Evolutionary conservation across 2,888 invertebrate genomes (phyloP), one percentile per base, ranked within the genome.

Genomic region (Drosophila algonquin): DNA sequence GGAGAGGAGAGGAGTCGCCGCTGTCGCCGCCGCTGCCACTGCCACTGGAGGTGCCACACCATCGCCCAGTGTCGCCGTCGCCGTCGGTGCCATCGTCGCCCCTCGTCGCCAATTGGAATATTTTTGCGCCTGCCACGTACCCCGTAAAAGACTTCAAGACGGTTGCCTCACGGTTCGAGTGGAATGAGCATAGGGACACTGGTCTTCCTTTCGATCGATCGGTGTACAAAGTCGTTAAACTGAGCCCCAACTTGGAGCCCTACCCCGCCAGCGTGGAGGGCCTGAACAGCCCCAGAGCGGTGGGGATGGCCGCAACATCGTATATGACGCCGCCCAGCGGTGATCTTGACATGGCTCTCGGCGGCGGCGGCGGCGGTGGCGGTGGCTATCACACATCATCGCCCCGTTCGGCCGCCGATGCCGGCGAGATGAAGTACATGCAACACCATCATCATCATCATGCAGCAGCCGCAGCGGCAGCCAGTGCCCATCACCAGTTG

Each of bases 371-470:
- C 92, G 88, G 89, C 51, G 57, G 58, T 18, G 79, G 79, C 40
- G 81, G 81, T 52, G 96, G 96, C 92, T 97, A 97, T 92, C 96
- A 96, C 92, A 93, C 94, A 72, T 93, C 94, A 69, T 97, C 97
- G 93, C 97, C 97, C 92, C 95, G 97, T 91, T 96, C 96, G 89
- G 97, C 96, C 90, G 94, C 95, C 81, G 97, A 97, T 93, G 96
- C 96, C 90, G 96, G 96, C 90, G 98, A 98, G 93, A 97, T 98
- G 97, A 98, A 98, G 93, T 98, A 98, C 93, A 95, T 96, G 94
- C 95, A 96, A 84, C 95, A 95, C 80, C 96, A 96, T 92, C 97
- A 97, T 93, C 96, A 96, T 93, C 95, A 97, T 93, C 95, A 96
- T 91, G 89, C 87, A 1, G 95, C 96, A 90, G 94, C 94, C 76